Evolutionary conservation across 2,888 invertebrate species (phyloP), one percentile per base, ranked within the genome.

Genomic region (Elegia similella): DNA sequence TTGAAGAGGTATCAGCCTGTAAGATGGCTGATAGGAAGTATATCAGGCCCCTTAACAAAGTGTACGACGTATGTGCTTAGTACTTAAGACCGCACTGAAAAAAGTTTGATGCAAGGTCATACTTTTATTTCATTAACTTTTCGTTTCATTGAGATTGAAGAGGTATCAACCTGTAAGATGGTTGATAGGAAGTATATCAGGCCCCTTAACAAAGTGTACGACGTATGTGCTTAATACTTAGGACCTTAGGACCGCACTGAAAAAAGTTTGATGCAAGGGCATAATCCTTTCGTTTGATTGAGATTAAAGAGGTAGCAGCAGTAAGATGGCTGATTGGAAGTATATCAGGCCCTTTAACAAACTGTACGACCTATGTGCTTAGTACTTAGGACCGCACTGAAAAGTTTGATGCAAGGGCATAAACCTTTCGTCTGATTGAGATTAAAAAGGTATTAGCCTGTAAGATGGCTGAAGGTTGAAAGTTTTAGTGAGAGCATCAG

Each of bases 371-470:
- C 2, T 23, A 23, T n/a, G 5, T 23, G 23, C 5, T 23, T 23
- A 23, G 23, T 23, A 23, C n/a, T n/a, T n/a, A n/a, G n/a, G n/a
- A n/a, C n/a, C n/a, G n/a, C n/a, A n/a, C n/a, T n/a, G n/a, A n/a
- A n/a, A n/a, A n/a, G n/a, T n/a, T n/a, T n/a, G n/a, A n/a, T n/a
- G n/a, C n/a, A n/a, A n/a, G n/a, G n/a, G n/a, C n/a, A n/a, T n/a
- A n/a, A n/a, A n/a, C n/a, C n/a, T n/a, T n/a, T n/a, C n/a, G 16
- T 50, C 16, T 34, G 48, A 30, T 17, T 38, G 23, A 47, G 79
- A 81, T 80, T 80, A 76, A 80, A 65, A 70, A 79, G 80, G 79
- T 80, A 82, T 81, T 75, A 75, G 76, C 66, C 74, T 73, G 77
- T 69, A 75, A 50, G 80, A 82, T 73, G 74, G 68, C 66, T 68